Evolutionary conservation across 1,140 invertebrate genomes (phyloP).

Genomic region (Dendroctonus valens): DNA sequence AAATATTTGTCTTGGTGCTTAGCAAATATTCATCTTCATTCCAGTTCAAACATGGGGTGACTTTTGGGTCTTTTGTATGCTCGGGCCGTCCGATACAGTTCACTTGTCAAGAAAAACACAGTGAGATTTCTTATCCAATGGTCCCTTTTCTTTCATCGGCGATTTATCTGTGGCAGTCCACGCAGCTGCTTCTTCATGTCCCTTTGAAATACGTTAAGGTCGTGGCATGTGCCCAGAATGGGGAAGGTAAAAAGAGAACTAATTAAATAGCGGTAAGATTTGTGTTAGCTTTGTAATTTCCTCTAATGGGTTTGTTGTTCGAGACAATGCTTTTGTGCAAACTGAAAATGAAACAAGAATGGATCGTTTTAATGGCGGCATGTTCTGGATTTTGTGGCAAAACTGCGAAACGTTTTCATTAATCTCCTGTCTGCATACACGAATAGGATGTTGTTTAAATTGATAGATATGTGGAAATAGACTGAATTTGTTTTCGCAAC

Average conservation of each 20-base stretch:
- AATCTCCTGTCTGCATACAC: too few relatives aligned
- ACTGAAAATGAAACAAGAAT: neutral
- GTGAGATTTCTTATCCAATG: neutral
- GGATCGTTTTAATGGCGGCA: neutral
- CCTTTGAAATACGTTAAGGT: neutral
- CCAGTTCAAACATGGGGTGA: neutral
- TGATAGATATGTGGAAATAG: too few relatives aligned
- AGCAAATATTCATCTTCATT: neutral
- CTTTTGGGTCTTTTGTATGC: conserved; percentile 6
- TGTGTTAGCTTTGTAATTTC: too few relatives aligned
- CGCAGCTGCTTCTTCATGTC: conserved; percentile 16
- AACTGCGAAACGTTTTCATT: too few relatives aligned
- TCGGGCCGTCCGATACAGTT: conserved; percentile 15
- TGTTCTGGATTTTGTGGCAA: too few relatives aligned
- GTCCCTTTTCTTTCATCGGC: conserved; percentile 15
- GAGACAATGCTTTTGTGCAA: neutral
- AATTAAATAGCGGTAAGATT: too few relatives aligned
- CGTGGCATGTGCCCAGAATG: too few relatives aligned
- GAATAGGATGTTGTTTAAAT: too few relatives aligned
- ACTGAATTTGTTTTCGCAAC: too few relatives aligned
- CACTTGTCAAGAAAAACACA: conserved; percentile 26
- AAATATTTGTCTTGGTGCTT: too few relatives aligned
- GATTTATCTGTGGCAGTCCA: conserved; percentile 18
- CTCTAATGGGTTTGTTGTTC: too few relatives aligned
- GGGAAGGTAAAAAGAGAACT: too few relatives aligned